phyloP scores from a whole-genome alignment of 1,140 invertebrate genomes.

The Calycopis cecrops region DNA sequence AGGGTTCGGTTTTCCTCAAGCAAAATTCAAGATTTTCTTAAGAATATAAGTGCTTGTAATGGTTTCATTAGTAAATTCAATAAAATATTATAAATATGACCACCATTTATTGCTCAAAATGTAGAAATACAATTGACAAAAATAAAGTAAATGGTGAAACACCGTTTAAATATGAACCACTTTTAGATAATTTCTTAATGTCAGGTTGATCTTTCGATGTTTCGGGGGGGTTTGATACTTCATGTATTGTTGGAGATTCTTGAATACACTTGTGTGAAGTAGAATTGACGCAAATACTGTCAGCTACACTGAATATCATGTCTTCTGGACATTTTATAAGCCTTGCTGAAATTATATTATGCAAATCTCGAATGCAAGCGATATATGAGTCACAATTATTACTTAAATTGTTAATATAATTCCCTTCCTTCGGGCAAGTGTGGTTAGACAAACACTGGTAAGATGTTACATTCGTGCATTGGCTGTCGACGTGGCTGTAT shows the following conservation, averaged over 20 bases:
- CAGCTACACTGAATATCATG: constrained; percentile 31
- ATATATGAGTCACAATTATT: constrained; percentile 41
- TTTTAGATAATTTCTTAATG: too few relatives aligned
- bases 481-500: constrained; percentile 48
- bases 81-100: too few relatives aligned
- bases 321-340: constrained; percentile 37
- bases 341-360: constrained; percentile 36
- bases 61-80: too few relatives aligned
- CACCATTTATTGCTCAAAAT: too few relatives aligned
- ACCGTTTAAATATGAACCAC: too few relatives aligned
- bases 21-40: too few relatives aligned
- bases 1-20: too few relatives aligned
- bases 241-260: constrained; percentile 22
- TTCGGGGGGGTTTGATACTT: constrained; percentile 19
- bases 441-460: constrained; percentile 43
- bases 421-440: constrained; percentile 39
- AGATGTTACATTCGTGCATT: constrained; percentile 50
- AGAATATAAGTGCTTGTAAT: too few relatives aligned
- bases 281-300: constrained; percentile 38
- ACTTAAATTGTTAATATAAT: constrained; percentile 28
- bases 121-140: too few relatives aligned
- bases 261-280: constrained; percentile 29
- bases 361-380: constrained; percentile 43
- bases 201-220: constrained; percentile 6
- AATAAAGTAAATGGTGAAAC: too few relatives aligned